Evolutionary conservation across 2,888 invertebrate genomes (phyloP).

Genomic region (Dendrolimus houi): DNA sequence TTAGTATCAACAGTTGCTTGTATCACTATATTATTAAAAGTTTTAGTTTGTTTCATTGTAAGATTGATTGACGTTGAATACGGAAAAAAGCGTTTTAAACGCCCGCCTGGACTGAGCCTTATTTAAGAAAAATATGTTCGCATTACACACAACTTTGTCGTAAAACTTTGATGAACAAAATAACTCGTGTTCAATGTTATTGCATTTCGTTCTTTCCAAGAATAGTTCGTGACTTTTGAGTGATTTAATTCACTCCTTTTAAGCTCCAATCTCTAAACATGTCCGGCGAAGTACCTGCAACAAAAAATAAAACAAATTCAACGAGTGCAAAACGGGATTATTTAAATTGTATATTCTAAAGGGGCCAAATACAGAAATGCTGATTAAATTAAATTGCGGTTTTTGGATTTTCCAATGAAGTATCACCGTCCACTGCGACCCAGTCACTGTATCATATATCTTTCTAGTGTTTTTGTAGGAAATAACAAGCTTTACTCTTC

Average conservation of each 20-base stretch:
- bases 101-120: background rate
- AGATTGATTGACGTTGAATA: too few relatives aligned
- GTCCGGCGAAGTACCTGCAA: constrained; percentile 49
- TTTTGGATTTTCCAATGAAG: background rate
- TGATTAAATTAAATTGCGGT: background rate
- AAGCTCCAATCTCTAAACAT: constrained; percentile 31
- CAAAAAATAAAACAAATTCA: constrained; percentile 18
- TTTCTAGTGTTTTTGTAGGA: too few relatives aligned
- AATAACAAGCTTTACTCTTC: too few relatives aligned
- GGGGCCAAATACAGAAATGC: background rate
- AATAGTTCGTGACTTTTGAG: constrained; percentile 38
- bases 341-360: background rate
- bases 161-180: constrained; percentile 16
- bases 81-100: too few relatives aligned
- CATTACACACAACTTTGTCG: background rate
- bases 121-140: background rate
- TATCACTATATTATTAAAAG: too few relatives aligned
- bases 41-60: too few relatives aligned
- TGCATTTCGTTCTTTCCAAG: constrained; percentile 36
- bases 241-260: constrained; percentile 24
- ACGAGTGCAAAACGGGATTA: background rate
- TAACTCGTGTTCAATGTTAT: constrained; percentile 15
- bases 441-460: background rate
- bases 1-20: too few relatives aligned
- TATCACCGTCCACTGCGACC: background rate